Conservation (phyloP, 2,888 invertebrate species). For the Leptinotarsa peninsularis region DNA sequence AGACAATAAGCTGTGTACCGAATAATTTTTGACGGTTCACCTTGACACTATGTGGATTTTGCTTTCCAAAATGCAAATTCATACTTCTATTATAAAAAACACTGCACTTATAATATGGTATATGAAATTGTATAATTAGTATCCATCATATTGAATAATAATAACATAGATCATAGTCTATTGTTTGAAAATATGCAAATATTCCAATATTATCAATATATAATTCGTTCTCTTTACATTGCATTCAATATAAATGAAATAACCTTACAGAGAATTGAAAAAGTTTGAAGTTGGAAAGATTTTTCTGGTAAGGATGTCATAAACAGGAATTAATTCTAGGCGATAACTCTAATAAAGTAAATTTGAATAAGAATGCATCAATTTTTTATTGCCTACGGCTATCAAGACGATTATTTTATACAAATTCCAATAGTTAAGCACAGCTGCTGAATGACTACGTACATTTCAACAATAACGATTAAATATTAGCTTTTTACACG, state of each 20-base stretch:
- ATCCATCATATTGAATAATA: not conserved
- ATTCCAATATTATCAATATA: not conserved
- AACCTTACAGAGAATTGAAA: too few species aligned
- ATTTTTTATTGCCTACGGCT: conserved; percentile 27
- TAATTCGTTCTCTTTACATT: too few species aligned
- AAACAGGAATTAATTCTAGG: not conserved
- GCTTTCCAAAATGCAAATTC: conserved; percentile 19
- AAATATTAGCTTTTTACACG: conserved; percentile 37
- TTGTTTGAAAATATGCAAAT: not conserved
- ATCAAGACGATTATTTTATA: conserved; percentile 32
- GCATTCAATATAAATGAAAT: too few species aligned
- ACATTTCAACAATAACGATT: conserved; percentile 42
- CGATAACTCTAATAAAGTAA: not conserved
- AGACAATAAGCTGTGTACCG: not conserved
- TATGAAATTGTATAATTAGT: not conserved
- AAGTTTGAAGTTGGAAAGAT: too few species aligned
- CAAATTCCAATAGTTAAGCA: conserved; percentile 19
- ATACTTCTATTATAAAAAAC: conserved; percentile 4
- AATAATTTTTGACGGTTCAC: not conserved
- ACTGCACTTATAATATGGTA: not conserved
- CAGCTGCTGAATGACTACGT: conserved; percentile 43
- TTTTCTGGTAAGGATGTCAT: not conserved
- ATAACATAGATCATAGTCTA: not conserved
- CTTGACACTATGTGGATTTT: not conserved
- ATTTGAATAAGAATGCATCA: conserved; percentile 33